A percentile compares a stretch with the other conserved stretches of the same genome.
Evolutionary conservation across 2,888 invertebrate genomes (phyloP).

Genomic region (Nesidiocoris tenuis): DNA sequence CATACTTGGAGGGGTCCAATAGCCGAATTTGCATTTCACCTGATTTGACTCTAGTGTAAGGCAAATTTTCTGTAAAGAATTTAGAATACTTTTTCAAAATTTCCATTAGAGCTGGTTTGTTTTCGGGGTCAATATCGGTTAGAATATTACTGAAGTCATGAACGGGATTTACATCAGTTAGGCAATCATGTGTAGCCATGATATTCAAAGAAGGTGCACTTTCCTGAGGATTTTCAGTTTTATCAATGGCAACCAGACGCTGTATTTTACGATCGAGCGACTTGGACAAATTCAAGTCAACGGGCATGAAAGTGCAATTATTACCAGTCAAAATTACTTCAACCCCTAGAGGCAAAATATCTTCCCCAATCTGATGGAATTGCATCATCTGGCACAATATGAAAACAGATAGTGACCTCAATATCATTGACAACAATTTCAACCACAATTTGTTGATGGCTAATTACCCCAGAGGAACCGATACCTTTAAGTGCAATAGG

Average conservation of each 20-base stretch:
- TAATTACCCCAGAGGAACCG: background rate
- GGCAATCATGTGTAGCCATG: too few relatives aligned
- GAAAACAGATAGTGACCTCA: conserved; percentile 11
- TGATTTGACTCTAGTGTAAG: conserved; percentile 7
- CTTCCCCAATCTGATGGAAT: conserved; percentile 1
- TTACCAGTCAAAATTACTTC: background rate
- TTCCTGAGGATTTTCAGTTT: background rate
- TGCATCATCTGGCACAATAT: conserved; percentile 9
- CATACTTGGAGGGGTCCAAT: conserved; percentile 24
- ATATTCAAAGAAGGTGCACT: too few relatives aligned
- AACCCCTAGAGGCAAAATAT: background rate
- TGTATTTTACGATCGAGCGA: background rate
- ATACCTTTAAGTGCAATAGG: conserved; percentile 22
- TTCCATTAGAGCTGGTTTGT: background rate
- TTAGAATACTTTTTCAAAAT: conserved; percentile 4
- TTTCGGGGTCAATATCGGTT: background rate
- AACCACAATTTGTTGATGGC: background rate
- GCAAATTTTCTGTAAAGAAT: conserved; percentile 12
- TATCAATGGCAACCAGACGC: background rate
- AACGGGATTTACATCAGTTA: background rate
- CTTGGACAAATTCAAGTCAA: background rate
- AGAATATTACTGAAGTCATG: background rate
- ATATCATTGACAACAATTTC: conserved; percentile 17
- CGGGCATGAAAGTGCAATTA: background rate
- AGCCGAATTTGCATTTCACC: conserved; percentile 15